Evolutionary conservation across 2,113 vertebrate species (phyloP).

Genomic region (Progne subis): DNA sequence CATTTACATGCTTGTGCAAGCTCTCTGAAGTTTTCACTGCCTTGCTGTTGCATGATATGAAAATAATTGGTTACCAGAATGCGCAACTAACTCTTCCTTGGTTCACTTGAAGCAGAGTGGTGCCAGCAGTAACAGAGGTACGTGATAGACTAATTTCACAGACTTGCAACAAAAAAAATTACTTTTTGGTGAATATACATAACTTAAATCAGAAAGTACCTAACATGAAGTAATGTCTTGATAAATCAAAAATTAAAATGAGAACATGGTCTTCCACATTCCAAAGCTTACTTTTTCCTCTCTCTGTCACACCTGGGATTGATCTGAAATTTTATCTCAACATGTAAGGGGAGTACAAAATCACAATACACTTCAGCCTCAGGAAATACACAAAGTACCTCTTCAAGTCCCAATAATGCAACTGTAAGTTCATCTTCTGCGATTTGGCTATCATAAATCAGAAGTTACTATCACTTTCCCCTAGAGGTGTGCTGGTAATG

Average conservation of each 20-base stretch:
- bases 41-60: neutral
- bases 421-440: neutral
- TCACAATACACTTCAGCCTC: neutral
- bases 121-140: neutral
- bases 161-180: neutral
- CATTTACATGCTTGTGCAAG: neutral
- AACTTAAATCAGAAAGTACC: neutral
- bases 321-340: neutral
- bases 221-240: neutral
- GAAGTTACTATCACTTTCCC: neutral
- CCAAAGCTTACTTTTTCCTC: neutral
- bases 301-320: neutral
- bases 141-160: neutral
- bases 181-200: neutral
- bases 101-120: neutral
- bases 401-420: neutral
- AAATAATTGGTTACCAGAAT: neutral
- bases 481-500: neutral
- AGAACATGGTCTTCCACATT: neutral
- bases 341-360: neutral
- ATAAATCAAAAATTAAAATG: neutral
- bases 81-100: neutral
- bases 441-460: neutral
- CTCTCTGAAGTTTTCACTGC: neutral
- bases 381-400: neutral